Base-by-base conservation (phyloP, 2,888 invertebrate species). In the Drosophila kuntzei region DNA sequence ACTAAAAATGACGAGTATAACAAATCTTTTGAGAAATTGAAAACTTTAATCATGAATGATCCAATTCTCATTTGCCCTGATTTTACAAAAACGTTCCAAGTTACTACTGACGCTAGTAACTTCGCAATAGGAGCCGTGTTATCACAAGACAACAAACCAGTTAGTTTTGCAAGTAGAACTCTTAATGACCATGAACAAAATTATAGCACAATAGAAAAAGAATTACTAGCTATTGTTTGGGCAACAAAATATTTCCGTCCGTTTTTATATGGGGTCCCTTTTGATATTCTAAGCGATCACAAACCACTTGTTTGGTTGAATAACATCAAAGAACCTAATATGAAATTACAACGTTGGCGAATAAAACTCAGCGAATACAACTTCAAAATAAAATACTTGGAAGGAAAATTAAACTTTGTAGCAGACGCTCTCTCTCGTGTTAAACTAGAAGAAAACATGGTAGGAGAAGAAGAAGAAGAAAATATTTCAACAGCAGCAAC, bases 131-230 rank as follows among this genome's bases (percentile, higher is more conserved):
- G 12, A 34, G 50, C 43, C 4, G 41, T 58, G 4, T 27, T 59
- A 14, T 59, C 43, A 7, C 43, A 59, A 29, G 41, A 22, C 9
- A 32, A 34, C 11, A 12, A 32, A 29, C 39, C 39, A 29, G 27
- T 41, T 14, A 47, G 14, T 14, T 59, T n/a, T 22, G 34, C 25
- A 3, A 51, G 37, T 14, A 20, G 37, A 16, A 51, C 37, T 1
- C 25, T 37, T 11, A 37, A 51, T 12, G 37, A 51, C 8, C 25
- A 39, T 5, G 29, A 46, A 46, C 9, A 16, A 51, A 51, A 51
- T 25, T 51, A 50, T 14, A 36, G 37, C 14, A 43, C 59, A 44
- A 60, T 51, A 9, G 46, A 60, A 51, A 51, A 60, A 36, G 51
- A 60, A 27, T 27, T 51, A 6, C 34, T 51, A 36, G 59, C 59